phyloP scores from a whole-genome alignment of 2,113 vertebrate species.

The Shinisaurus crocodilurus region DNA sequence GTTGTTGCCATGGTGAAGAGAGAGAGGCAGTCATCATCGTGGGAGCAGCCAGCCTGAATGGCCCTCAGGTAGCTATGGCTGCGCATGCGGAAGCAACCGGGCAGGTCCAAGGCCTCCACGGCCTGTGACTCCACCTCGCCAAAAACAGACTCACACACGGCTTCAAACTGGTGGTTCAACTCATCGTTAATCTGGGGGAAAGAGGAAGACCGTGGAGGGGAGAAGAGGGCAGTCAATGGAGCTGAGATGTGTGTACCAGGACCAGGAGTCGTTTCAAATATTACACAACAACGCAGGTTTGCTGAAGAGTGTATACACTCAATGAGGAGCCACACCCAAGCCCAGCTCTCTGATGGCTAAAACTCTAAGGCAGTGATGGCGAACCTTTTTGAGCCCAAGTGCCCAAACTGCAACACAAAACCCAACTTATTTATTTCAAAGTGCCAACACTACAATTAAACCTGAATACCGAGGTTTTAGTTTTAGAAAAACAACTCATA shows the following conservation, averaged over 20 bases:
- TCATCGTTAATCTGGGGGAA: conserved; percentile 87
- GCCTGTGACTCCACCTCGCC: conserved; percentile 97
- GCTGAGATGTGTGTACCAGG: background rate
- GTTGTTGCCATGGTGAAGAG: conserved; percentile 93
- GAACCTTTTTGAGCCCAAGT: no score
- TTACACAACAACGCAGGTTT: background rate
- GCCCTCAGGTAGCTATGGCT: conserved; percentile 98
- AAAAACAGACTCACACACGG: conserved; percentile 94
- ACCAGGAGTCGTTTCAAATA: background rate
- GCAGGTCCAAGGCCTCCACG: conserved; percentile 95
- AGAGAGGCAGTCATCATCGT: conserved; percentile 97
- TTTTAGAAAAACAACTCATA: no score
- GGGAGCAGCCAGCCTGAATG: conserved; percentile 98
- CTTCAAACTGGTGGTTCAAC: conserved; percentile 93
- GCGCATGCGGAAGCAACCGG: conserved; percentile 96
- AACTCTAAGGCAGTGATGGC: no score
- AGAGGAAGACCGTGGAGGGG: background rate
- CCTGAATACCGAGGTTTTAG: no score
- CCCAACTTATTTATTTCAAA: no score
- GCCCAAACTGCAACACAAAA: no score
- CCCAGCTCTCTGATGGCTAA: background rate
- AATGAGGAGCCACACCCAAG: background rate
- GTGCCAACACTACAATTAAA: no score
- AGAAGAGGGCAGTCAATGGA: background rate
- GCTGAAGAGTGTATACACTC: no score